Conservation (phyloP, 2,888 invertebrate genomes). For the Acanthoscelides obtectus region DNA sequence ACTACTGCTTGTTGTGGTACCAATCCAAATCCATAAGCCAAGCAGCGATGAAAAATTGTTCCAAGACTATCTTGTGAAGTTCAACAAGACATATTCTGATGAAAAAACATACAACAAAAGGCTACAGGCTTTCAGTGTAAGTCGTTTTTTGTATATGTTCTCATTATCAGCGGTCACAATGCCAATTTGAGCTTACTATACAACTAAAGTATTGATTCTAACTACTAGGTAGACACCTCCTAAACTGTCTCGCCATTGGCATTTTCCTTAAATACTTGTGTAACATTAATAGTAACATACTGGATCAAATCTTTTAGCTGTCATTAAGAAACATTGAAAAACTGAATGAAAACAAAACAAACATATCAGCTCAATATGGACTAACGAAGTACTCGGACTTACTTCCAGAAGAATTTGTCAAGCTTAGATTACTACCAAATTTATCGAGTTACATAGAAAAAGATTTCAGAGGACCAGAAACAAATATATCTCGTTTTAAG, state of each 20-base stretch:
- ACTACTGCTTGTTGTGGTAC: slow-evolving; percentile 49
- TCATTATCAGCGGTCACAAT: too few species aligned
- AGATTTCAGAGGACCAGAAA: background rate
- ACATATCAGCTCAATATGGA: slow-evolving; percentile 53
- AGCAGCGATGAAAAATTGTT: slow-evolving; percentile 43
- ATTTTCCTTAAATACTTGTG: too few species aligned
- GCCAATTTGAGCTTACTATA: too few species aligned
- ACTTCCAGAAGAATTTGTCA: slow-evolving; percentile 54
- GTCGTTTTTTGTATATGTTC: too few species aligned
- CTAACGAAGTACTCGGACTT: slow-evolving; percentile 59
- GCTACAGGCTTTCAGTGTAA: slow-evolving; percentile 37
- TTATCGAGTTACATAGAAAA: slow-evolving; percentile 6
- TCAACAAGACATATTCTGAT: slow-evolving; percentile 51
- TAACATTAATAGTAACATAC: too few species aligned
- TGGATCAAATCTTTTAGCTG: slow-evolving; percentile 44
- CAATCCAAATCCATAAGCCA: slow-evolving; percentile 44
- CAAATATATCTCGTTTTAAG: background rate
- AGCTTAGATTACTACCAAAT: slow-evolving; percentile 8
- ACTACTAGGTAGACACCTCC: too few species aligned
- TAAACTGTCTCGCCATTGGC: too few species aligned
- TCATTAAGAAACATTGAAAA: slow-evolving; percentile 48
- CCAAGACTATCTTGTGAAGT: slow-evolving; percentile 47
- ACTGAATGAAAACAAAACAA: slow-evolving; percentile 46
- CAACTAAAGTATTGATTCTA: too few species aligned
- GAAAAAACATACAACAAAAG: slow-evolving; percentile 33